Base-by-base conservation (phyloP, 2,888 invertebrate genomes). In the Napeogenes inachia region DNA sequence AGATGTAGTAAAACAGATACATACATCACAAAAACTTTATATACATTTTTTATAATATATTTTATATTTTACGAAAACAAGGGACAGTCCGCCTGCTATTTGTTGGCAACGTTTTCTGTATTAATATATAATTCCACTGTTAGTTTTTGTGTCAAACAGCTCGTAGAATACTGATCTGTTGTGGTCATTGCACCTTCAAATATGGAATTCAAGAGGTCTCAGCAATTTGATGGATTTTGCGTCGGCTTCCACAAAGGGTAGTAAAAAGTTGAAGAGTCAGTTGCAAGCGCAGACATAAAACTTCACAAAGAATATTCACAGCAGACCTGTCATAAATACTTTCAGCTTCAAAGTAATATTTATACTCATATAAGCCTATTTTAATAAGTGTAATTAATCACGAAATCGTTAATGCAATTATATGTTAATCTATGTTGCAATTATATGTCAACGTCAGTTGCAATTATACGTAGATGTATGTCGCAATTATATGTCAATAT, bases 261-360 rank as follows among this genome's bases (percentile, higher is more conserved):
- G 63, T 62, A 70, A 70, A 70, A 71, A 68, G 62, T 67, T 59
- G 63, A 62, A 65, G 59, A 65, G 62, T 60, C 57, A 59, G 65
- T 65, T 63, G 61, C 65, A 58, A 35, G 6, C 47, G 47, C 57
- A 54, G 47, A 50, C 50, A 30, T 50, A 50, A 30, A 50, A 30
- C 30, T 8, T 8, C 3, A 50, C 50, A 50, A 50, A 50, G 50
- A 50, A 12, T 50, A 30, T 21, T 50, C 21, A 50, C 10, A 50
- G n/a, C 30, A 30, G 10, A n/a, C 21, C 2, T 4, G 30, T 10
- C n/a, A 6, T 6, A 47, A n/a, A n/a, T 6, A 47, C 21, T 21
- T 13, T 13, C n/a, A n/a, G 3, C n/a, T 13, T 47, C 12, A 6
- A n/a, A 1, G 0, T 47, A 13, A 47, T 0, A 2, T 6, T 46